Conservation (phyloP, 2,797 vertebrate genomes). For the Gallirallus australis region DNA sequence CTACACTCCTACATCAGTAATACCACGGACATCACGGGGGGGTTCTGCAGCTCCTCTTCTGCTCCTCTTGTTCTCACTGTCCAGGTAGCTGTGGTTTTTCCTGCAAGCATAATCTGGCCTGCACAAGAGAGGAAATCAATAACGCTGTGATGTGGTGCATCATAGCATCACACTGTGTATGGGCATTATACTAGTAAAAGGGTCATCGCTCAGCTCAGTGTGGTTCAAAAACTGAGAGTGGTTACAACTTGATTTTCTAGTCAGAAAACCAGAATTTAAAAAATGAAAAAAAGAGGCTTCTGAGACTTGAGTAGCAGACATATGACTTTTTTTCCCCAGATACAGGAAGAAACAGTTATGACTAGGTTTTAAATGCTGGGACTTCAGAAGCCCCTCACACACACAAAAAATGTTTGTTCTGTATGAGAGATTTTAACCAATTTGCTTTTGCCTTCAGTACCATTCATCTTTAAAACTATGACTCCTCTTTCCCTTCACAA, state of each 20-base stretch:
- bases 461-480: not conserved
- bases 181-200: not conserved
- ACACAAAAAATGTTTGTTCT: not conserved
- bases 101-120: not conserved
- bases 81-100: rapidly evolving
- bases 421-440: not conserved
- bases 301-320: not conserved
- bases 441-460: not conserved
- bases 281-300: not conserved
- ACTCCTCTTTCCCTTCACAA: not conserved
- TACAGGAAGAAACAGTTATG: not conserved
- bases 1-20: not conserved
- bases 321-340: not conserved
- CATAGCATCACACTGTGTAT: rapidly evolving
- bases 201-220: rapidly evolving
- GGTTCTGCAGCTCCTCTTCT: not conserved
- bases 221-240: not conserved
- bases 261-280: not conserved
- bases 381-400: not conserved
- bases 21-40: not conserved
- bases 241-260: not conserved
- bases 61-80: not conserved
- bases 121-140: not conserved
- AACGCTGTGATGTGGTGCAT: not conserved
- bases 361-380: not conserved